A percentile compares a stretch with the other conserved stretches of the same genome.
Evolutionary conservation across 2,113 vertebrate species (phyloP).

Genomic region (Eira barbara): DNA sequence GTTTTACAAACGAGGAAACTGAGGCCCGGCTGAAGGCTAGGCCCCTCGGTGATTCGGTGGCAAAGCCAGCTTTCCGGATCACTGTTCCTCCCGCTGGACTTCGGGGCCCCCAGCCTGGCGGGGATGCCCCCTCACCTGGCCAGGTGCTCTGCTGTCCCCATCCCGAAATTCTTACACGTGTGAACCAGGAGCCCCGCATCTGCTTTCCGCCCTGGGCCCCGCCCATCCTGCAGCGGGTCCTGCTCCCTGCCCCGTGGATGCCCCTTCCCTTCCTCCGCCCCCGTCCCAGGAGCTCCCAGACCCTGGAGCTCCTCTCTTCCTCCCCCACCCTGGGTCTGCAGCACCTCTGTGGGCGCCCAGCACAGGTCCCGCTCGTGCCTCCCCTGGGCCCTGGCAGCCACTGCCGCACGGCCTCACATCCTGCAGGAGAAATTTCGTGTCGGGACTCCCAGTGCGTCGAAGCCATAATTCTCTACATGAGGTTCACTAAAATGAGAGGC

Average conservation of each 20-base stretch:
- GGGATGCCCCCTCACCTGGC: neutral
- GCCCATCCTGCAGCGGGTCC: neutral
- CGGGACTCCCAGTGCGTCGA: neutral
- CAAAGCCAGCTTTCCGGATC: neutral
- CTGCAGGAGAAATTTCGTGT: neutral
- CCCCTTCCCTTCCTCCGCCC: no score
- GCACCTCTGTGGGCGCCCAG: accelerated
- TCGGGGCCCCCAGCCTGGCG: neutral
- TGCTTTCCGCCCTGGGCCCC: neutral
- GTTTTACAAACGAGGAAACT: neutral
- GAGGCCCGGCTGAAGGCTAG: neutral
- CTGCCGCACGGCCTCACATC: accelerated
- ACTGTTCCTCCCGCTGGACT: neutral
- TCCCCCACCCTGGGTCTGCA: accelerated
- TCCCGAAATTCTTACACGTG: neutral
- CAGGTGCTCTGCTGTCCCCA: accelerated
- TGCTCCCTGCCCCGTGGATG: accelerated
- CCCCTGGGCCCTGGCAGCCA: neutral
- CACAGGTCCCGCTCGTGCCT: no score
- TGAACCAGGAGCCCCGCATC: neutral
- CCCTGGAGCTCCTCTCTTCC: no score
- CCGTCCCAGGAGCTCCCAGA: no score
- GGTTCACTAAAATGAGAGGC: slow-evolving; percentile 53
- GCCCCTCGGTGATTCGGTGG: no score
- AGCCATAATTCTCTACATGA: neutral